Conservation (phyloP, 2,888 invertebrate species). For the Notodonta ziczac region DNA sequence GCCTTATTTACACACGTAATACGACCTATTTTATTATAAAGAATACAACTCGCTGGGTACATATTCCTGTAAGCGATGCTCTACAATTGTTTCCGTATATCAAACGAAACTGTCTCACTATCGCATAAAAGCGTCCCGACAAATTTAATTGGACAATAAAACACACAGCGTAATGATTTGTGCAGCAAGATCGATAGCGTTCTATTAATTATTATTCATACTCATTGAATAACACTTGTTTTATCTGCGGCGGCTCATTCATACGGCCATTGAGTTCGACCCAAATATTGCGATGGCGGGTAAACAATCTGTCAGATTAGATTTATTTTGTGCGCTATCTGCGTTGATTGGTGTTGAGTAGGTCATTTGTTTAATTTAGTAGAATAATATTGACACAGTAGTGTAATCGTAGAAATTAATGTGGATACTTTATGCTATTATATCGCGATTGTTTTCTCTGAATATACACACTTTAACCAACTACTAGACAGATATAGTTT, state of each 20-base stretch:
- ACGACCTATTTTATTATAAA: no score
- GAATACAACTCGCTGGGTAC: no score
- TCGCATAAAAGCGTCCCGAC: slow-evolving; percentile 43
- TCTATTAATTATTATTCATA: slow-evolving; percentile 67
- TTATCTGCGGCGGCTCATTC: slow-evolving; percentile 49
- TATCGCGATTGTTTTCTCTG: background rate
- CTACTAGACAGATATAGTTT: no score
- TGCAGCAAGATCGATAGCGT: slow-evolving; percentile 55
- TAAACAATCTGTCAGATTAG: slow-evolving; percentile 35
- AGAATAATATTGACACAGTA: slow-evolving; percentile 12
- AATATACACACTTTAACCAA: no score
- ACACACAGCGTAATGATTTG: slow-evolving; percentile 62
- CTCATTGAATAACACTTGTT: slow-evolving; percentile 71
- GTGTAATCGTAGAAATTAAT: background rate
- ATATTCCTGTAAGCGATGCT: no score
- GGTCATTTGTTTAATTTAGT: slow-evolving; percentile 8
- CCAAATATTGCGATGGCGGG: slow-evolving; percentile 41
- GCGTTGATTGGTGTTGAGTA: background rate
- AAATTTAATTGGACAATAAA: slow-evolving; percentile 71
- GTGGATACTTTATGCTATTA: background rate
- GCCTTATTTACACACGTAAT: no score
- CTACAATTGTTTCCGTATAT: no score
- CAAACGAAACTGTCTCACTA: slow-evolving; percentile 7
- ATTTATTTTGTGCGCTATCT: slow-evolving; percentile 11
- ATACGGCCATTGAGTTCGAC: slow-evolving; percentile 44